Conservation (phyloP, 2,797 vertebrate species). For the Heteromormyrus szaboi region DNA sequence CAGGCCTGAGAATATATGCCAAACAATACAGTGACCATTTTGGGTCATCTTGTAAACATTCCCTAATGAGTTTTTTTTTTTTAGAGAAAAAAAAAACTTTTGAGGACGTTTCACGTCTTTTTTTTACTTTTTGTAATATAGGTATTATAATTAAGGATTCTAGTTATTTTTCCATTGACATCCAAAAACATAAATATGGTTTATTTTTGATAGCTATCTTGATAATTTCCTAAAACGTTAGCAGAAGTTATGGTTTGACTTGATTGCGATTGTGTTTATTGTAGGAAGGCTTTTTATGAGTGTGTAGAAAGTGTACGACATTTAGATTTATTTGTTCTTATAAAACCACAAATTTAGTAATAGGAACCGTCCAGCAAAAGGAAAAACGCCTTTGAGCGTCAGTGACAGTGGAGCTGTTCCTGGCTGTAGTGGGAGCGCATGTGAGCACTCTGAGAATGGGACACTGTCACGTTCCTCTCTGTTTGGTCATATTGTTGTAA, state of each 20-base stretch:
- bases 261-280: conserved; percentile 2
- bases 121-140: not conserved
- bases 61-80: not conserved
- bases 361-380: not conserved
- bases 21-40: not conserved
- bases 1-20: not conserved
- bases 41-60: not conserved
- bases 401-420: conserved; percentile 14
- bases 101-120: not conserved
- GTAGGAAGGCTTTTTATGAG: not conserved
- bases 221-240: conserved; percentile 2
- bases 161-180: not conserved
- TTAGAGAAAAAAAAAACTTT: not conserved
- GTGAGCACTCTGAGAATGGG: conserved; percentile 21
- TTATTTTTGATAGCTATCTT: conserved; percentile 10
- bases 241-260: conserved; percentile 5
- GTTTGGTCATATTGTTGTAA: conserved; percentile 13
- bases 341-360: conserved; percentile 27
- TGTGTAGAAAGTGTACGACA: conserved; percentile 5
- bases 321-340: conserved; percentile 22
- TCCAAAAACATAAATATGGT: not conserved
- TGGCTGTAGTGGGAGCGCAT: conserved; percentile 12
- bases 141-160: not conserved
- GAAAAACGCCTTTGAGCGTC: not conserved
- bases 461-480: conserved; percentile 22